Conservation (phyloP, 2,113 vertebrate genomes). For the Haliaeetus leucogaster region DNA sequence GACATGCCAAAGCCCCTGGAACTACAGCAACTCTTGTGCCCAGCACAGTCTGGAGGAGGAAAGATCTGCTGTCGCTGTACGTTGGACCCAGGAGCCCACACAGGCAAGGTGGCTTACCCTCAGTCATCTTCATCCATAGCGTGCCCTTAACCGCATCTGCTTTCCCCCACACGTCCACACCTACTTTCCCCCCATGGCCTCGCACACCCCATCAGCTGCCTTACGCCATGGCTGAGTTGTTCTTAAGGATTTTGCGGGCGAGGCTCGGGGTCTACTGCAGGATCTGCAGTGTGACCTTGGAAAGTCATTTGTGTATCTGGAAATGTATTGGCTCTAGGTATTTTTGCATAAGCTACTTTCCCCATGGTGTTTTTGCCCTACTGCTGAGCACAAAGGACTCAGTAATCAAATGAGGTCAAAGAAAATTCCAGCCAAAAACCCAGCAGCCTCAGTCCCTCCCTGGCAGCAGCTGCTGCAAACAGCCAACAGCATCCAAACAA, state of each 20-base stretch:
- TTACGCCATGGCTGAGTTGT: rapidly evolving
- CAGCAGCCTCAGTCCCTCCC: neutral
- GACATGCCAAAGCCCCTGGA: neutral
- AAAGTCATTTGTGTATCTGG: neutral
- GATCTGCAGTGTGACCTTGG: neutral
- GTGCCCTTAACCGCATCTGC: neutral
- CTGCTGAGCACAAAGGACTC: neutral
- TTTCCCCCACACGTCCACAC: rapidly evolving
- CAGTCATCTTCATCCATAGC: neutral
- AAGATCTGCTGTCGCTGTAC: neutral
- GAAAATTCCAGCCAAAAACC: constrained; percentile 8
- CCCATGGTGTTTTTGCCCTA: neutral
- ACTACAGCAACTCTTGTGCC: neutral
- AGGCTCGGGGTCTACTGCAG: neutral
- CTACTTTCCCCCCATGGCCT: neutral
- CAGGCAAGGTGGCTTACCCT: neutral
- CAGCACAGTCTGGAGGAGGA: neutral
- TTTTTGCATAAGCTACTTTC: constrained; percentile 22
- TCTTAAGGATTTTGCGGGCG: neutral
- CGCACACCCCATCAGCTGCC: neutral
- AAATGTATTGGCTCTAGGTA: neutral
- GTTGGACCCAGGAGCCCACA: neutral
- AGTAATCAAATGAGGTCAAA: neutral
- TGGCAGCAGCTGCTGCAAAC: neutral
- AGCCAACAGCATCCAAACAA: neutral